Base-by-base conservation (phyloP, 2,797 vertebrate species). In the Acanthiza pusilla region DNA sequence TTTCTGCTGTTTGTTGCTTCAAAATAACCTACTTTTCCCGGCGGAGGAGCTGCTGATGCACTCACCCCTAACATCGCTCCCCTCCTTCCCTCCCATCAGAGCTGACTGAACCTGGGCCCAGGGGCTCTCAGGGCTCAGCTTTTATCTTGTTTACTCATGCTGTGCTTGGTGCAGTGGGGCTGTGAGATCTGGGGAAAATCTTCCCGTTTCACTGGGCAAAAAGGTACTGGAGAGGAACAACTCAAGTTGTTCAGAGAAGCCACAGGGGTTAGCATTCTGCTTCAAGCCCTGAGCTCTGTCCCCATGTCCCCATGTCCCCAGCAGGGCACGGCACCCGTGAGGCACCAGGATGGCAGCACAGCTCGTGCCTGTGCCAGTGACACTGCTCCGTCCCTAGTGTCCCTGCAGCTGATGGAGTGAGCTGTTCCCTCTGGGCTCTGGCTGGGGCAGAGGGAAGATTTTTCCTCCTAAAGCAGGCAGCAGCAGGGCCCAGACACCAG, bases 301-400 rank as follows among this genome's bases (percentile, higher is more conserved):
- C 38, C 38, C 38, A 11, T 11, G 38, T 38, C 38, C 38, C 38
- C 38, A 38, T 10, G 38, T 38, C 38, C 38, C 53, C 62, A 32
- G 53, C 13, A 45, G 34, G 43, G 68, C 25, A 38, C 0, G 2
- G 58, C 65, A 13, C n/a, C 3, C 32, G 26, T 3, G 45, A 53
- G 25, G 18, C 73, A 19, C 26, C 4, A 16, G 74, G 26, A 23
- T 0, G 4, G 82, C 71, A 72, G 68, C 10, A 7, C 16, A 5
- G 48, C 76, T 55, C 0, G 0, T 38, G 65, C 36, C 81, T 5
- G 9, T 2, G 7, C 0, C 1, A 42, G 38, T 2, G 53, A 27
- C 42, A 62, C 8, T 58, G 0, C 43, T 14, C 22, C 38, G 12
- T 38, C 38, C 38, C n/a, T n/a, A n/a, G n/a, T n/a, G n/a, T n/a